These are phyloP conservation scores for Epinephelus lanceolatus DNA, from an alignment of 2,113 vertebrate genomes.

Conservation along the genomic window DNA sequence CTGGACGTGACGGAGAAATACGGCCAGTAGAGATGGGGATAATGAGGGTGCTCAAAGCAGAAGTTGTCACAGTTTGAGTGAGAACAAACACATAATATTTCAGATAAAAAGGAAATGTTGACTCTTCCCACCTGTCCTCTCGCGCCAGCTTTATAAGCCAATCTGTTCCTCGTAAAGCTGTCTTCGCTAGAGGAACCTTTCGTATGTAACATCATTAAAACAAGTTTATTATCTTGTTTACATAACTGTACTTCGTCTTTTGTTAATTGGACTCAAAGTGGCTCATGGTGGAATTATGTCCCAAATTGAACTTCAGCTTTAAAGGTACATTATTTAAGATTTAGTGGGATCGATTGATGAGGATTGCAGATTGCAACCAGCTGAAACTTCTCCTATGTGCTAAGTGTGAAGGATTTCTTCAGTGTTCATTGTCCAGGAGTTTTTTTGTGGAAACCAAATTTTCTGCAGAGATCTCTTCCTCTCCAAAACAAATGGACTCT, in stretches of 20 bases:
- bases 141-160: constrained; percentile 36
- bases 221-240: constrained; percentile 26
- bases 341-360: no score
- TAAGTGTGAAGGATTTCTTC: no score
- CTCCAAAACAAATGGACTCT: no score
- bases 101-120: constrained; percentile 63
- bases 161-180: constrained; percentile 66
- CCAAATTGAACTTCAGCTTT: constrained; percentile 13
- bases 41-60: constrained; percentile 59
- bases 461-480: no score
- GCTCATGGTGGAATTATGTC: constrained; percentile 11
- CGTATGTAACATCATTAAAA: background rate
- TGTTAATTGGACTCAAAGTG: background rate
- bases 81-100: constrained; percentile 52
- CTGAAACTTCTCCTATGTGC: no score
- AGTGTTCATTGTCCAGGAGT: no score
- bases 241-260: background rate
- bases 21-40: background rate
- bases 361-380: no score
- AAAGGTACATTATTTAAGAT: no score
- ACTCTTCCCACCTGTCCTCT: constrained; percentile 69
- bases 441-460: no score
- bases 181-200: constrained; percentile 61
- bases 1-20: constrained; percentile 31
- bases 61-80: constrained; percentile 63